A percentile compares a stretch with the other conserved stretches of the same genome.
phyloP scores from a whole-genome alignment of 2,797 vertebrate species.

The Urophycis tenuis region DNA sequence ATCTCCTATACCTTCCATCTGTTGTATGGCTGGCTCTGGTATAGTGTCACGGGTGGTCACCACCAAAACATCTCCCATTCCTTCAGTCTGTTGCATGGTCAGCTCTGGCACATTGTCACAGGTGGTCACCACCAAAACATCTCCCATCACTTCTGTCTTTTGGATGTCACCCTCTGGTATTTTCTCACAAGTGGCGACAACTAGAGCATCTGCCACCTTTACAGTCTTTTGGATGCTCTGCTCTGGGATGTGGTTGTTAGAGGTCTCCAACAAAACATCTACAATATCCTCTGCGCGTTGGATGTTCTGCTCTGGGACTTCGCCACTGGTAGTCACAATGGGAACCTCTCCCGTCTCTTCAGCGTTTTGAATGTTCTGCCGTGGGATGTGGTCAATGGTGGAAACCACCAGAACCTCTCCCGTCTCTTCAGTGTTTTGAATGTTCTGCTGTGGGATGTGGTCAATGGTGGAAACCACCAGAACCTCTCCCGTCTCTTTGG shows the following conservation, averaged over 20 bases:
- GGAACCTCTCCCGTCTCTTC: neutral
- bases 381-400: neutral
- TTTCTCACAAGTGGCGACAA: neutral
- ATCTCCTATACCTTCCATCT: conserved; percentile 9
- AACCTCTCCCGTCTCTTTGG: neutral
- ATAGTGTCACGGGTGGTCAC: neutral
- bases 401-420: neutral
- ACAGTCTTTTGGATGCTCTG: neutral
- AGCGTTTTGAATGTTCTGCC: neutral
- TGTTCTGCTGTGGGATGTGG: neutral
- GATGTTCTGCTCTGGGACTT: conserved; percentile 1
- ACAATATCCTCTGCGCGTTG: conserved; percentile 4
- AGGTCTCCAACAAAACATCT: conserved; percentile 5
- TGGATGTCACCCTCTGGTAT: neutral
- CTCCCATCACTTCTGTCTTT: conserved; percentile 4
- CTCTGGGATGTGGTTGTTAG: neutral
- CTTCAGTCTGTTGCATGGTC: neutral
- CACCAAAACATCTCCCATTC: conserved; percentile 14
- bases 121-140: conserved; percentile 3
- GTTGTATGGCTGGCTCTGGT: neutral
- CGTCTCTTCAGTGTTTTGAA: neutral
- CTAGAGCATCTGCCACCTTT: conserved; percentile 11
- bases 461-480: neutral
- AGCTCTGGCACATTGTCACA: neutral
- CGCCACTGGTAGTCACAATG: neutral